These are phyloP conservation scores for Glaucopsyche alexis DNA, from an alignment of 2,888 invertebrate genomes.

Conservation along the genomic window DNA sequence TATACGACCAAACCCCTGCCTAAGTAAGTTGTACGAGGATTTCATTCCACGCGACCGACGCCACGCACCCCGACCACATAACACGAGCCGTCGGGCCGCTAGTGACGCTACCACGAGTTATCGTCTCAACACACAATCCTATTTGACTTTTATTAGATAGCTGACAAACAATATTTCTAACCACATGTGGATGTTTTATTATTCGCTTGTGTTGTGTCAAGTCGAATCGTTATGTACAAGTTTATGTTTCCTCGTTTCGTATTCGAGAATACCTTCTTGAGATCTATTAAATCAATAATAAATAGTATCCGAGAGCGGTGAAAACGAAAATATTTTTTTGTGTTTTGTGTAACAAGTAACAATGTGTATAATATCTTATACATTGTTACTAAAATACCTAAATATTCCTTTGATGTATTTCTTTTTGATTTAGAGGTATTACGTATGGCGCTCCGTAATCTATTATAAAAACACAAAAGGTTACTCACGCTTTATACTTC, in stretches of 20 bases:
- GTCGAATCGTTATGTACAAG: background rate
- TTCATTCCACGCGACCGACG: constrained; percentile 10
- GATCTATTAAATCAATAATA: constrained; percentile 23
- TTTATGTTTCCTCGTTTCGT: constrained; percentile 3
- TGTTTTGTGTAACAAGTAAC: background rate
- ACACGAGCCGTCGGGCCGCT: background rate
- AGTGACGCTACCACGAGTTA: background rate
- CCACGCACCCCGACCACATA: background rate
- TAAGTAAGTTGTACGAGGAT: constrained; percentile 12
- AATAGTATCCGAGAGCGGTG: constrained; percentile 6
- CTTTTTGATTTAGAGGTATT: no score
- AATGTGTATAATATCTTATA: no score
- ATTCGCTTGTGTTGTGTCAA: background rate
- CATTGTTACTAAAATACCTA: background rate
- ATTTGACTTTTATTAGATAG: background rate
- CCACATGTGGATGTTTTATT: background rate
- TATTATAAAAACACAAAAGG: background rate
- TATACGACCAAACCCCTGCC: background rate
- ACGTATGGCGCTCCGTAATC: no score
- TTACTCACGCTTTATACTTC: background rate
- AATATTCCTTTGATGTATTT: no score
- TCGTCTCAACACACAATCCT: background rate
- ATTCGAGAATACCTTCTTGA: background rate
- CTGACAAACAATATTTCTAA: constrained; percentile 1
- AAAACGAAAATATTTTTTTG: background rate